Conservation (phyloP, 1,140 invertebrate species). For the Bombus difficillimus region DNA sequence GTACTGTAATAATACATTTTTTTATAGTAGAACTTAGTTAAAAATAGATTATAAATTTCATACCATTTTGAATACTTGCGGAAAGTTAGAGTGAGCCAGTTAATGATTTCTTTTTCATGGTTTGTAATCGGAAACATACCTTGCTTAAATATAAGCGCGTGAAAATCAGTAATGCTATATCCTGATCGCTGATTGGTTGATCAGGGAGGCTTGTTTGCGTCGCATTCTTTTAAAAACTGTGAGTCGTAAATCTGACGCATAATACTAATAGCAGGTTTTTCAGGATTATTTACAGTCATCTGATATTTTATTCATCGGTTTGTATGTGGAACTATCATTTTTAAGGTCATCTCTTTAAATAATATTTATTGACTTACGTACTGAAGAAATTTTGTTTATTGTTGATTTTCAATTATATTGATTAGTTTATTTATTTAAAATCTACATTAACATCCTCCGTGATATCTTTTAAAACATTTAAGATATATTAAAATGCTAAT, state of each 20-base stretch:
- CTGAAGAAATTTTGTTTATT: not conserved
- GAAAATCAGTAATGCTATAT: not conserved
- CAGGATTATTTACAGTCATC: slow-evolving; percentile 39
- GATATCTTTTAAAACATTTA: not conserved
- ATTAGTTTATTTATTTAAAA: not conserved
- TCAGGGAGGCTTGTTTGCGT: slow-evolving; percentile 51
- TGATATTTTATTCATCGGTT: slow-evolving; percentile 47
- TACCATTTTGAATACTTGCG: slow-evolving; percentile 23
- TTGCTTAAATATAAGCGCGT: slow-evolving; percentile 56
- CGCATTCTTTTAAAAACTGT: slow-evolving; percentile 28
- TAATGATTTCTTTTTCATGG: slow-evolving; percentile 6
- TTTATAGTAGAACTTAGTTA: not conserved
- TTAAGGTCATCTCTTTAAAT: slow-evolving; percentile 15
- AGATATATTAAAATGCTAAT: not conserved
- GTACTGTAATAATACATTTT: not conserved
- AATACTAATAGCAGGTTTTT: slow-evolving; percentile 39
- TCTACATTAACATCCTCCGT: not conserved
- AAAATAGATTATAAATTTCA: not conserved
- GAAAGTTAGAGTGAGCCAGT: not conserved
- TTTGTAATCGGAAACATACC: not conserved
- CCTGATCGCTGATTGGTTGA: slow-evolving; percentile 65
- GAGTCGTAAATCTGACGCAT: slow-evolving; percentile 37
- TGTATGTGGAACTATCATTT: slow-evolving; percentile 62
- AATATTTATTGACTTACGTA: not conserved
- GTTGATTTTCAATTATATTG: not conserved